Evolutionary conservation across 2,113 vertebrate species (phyloP).

Genomic region (Thalassoma bifasciatum): DNA sequence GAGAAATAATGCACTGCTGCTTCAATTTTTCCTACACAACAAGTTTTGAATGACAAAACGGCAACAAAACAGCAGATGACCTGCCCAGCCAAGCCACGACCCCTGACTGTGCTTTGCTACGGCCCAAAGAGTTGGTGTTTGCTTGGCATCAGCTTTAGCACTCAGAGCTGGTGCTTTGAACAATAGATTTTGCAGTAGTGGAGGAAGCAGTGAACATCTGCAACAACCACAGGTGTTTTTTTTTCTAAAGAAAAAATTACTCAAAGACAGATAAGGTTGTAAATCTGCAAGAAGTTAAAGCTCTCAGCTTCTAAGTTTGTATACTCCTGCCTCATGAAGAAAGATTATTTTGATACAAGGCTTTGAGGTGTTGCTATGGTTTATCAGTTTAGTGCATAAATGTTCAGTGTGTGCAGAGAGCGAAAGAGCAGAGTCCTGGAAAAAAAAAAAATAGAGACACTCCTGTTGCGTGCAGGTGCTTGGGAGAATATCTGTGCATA

Average conservation of each 20-base stretch:
- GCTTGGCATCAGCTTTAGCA: too few relatives aligned
- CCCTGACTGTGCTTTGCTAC: too few relatives aligned
- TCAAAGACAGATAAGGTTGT: background rate
- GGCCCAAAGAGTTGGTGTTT: too few relatives aligned
- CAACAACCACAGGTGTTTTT: background rate
- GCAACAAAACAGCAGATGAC: too few relatives aligned
- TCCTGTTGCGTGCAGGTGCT: constrained; percentile 10
- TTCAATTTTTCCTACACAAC: too few relatives aligned
- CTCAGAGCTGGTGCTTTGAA: too few relatives aligned
- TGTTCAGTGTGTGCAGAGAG: background rate
- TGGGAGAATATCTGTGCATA: background rate
- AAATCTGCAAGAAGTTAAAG: background rate
- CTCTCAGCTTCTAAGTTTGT: background rate
- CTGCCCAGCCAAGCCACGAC: too few relatives aligned
- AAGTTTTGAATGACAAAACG: too few relatives aligned
- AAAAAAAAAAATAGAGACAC: background rate
- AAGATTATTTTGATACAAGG: background rate
- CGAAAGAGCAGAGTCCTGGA: background rate
- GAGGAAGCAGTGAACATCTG: background rate
- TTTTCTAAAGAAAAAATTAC: too few relatives aligned
- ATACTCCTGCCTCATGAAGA: background rate
- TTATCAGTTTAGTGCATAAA: background rate
- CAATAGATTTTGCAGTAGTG: background rate
- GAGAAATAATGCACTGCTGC: too few relatives aligned
- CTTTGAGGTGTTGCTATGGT: background rate